Percentiles rank a stretch among this genome's conserved stretches.
These are phyloP conservation scores for Eurytoma adleriae DNA, from an alignment of 2,888 invertebrate genomes.

Conservation along the genomic window DNA sequence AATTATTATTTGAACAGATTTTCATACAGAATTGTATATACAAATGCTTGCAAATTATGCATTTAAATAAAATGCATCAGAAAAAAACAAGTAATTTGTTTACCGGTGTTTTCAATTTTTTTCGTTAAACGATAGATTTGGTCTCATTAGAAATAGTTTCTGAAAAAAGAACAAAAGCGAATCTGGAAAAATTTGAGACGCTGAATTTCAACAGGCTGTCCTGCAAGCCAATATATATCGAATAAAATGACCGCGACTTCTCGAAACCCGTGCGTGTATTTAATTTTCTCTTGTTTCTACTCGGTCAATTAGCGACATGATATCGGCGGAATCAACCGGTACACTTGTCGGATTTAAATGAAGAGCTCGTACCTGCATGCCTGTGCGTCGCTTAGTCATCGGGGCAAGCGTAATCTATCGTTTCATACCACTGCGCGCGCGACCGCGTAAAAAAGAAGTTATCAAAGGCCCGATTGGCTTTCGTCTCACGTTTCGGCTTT, in stretches of 20 bases:
- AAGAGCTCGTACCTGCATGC: conserved; percentile 17
- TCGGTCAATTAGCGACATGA: conserved; percentile 34
- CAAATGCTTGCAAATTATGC: too few species aligned
- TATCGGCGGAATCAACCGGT: not conserved
- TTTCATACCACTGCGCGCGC: conserved; percentile 27
- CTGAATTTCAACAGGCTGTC: too few species aligned
- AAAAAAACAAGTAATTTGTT: too few species aligned
- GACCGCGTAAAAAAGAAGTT: conserved; percentile 1
- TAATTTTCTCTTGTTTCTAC: not conserved
- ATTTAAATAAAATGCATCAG: too few species aligned
- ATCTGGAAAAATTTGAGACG: too few species aligned
- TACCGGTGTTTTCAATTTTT: too few species aligned
- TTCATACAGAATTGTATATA: too few species aligned
- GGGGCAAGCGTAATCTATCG: conserved; percentile 34
- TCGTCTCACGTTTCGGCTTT: conserved; percentile 64
- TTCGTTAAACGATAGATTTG: too few species aligned
- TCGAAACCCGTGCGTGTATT: conserved; percentile 1
- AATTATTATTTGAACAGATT: too few species aligned
- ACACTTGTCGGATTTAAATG: conserved; percentile 38
- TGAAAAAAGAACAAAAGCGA: too few species aligned
- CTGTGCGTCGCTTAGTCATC: not conserved
- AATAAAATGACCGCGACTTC: not conserved
- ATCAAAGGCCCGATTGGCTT: conserved; percentile 60
- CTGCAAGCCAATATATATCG: not conserved
- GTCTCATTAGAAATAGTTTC: too few species aligned